These are phyloP conservation scores for Ridgeia piscesae DNA, from an alignment of 1,140 invertebrate species.

Conservation along the genomic window DNA sequence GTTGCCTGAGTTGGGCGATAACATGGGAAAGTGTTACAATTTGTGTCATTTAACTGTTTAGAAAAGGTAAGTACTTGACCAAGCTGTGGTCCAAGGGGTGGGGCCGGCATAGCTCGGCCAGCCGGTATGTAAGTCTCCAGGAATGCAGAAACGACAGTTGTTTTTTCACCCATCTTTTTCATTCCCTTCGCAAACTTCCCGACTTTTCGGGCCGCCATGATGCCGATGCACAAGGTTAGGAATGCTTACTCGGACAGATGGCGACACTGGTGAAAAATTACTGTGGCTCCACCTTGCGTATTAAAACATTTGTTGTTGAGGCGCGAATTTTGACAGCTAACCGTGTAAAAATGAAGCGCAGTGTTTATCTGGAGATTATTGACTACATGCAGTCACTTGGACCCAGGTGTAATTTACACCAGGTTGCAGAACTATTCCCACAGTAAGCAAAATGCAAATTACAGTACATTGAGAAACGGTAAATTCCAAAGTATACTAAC, in stretches of 20 bases:
- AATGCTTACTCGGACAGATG: background rate
- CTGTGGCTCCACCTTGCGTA: background rate
- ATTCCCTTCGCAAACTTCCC: conserved; percentile 26
- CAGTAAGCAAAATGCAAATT: background rate
- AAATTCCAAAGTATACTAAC: background rate
- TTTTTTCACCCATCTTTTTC: conserved; percentile 36
- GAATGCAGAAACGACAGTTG: conserved; percentile 40
- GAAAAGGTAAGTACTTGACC: conserved; percentile 71
- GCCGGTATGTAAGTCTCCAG: conserved; percentile 80
- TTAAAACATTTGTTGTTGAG: background rate
- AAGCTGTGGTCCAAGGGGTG: conserved; percentile 87
- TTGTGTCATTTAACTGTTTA: background rate
- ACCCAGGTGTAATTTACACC: background rate
- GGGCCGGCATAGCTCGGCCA: conserved; percentile 80
- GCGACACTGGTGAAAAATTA: background rate
- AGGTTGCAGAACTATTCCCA: background rate
- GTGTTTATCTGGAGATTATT: background rate
- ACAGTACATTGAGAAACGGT: background rate
- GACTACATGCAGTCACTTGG: background rate
- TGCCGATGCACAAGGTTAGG: background rate
- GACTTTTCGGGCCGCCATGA: conserved; percentile 25
- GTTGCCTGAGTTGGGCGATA: background rate
- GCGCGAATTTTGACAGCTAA: background rate
- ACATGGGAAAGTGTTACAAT: background rate
- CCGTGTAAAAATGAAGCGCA: background rate